A percentile compares a stretch with the other conserved stretches of the same genome.
phyloP scores from a whole-genome alignment of 2,797 vertebrate genomes.

The Syngnathus rostellatus region DNA sequence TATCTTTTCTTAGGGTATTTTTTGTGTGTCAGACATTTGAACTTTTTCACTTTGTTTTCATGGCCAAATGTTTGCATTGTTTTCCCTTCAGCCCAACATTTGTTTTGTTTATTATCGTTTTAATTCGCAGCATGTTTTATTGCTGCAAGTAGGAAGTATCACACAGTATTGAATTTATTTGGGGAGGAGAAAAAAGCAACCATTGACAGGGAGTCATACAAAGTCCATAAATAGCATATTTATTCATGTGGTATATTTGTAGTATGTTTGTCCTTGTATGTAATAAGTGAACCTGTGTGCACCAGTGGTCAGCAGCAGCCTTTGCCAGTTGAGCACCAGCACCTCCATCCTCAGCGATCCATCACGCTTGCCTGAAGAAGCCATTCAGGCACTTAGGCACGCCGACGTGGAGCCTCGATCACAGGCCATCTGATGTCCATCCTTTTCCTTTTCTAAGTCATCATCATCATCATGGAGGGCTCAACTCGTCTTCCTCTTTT shows the following conservation, averaged over 20 bases:
- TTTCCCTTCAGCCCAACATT: too few relatives aligned
- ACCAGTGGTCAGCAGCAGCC: conserved; percentile 81
- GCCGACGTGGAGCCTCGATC: conserved; percentile 58
- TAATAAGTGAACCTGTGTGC: neutral
- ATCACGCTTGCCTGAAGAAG: conserved; percentile 77
- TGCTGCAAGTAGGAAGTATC: neutral
- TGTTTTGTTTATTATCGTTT: too few relatives aligned
- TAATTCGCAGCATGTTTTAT: too few relatives aligned
- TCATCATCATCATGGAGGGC: neutral
- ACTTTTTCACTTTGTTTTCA: too few relatives aligned
- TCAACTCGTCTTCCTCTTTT: neutral
- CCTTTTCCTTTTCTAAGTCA: neutral
- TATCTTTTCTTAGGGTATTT: too few relatives aligned
- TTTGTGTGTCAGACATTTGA: too few relatives aligned
- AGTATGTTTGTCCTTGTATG: neutral
- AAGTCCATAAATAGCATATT: too few relatives aligned
- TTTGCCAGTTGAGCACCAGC: conserved; percentile 83
- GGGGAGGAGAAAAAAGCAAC: too few relatives aligned
- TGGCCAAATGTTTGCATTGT: too few relatives aligned
- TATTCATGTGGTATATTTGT: neutral
- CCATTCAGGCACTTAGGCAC: conserved; percentile 67
- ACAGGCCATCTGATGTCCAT: conserved; percentile 6
- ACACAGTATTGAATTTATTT: neutral
- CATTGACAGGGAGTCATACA: too few relatives aligned
- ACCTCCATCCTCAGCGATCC: conserved; percentile 88